phyloP scores from a whole-genome alignment of 2,113 vertebrate genomes.

The Dasyornis broadbenti region DNA sequence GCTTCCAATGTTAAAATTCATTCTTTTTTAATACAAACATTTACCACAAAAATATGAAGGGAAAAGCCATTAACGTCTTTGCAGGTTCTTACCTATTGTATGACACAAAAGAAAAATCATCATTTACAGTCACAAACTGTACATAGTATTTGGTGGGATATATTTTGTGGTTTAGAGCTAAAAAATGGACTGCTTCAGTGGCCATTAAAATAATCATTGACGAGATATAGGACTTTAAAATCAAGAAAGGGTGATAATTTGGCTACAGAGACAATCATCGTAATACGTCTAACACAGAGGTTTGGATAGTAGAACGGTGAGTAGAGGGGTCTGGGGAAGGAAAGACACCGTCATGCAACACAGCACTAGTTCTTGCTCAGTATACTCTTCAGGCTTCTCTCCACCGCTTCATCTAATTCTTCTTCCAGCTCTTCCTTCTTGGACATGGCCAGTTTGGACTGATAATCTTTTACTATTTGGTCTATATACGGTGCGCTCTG shows the following conservation, averaged over 20 bases:
- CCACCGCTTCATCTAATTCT: constrained; percentile 95
- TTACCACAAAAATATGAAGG: constrained; percentile 76
- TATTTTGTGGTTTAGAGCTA: constrained; percentile 67
- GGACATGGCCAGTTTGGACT: constrained; percentile 99
- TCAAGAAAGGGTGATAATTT: constrained; percentile 66
- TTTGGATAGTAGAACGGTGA: constrained; percentile 47
- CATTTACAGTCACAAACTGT: constrained; percentile 88
- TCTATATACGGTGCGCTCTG: constrained; percentile 98
- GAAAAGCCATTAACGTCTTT: constrained; percentile 76
- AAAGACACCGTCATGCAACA: constrained; percentile 71
- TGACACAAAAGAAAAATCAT: constrained; percentile 76
- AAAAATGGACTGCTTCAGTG: constrained; percentile 70
- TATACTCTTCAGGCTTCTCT: constrained; percentile 93
- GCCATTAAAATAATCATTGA: constrained; percentile 72
- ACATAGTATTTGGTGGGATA: constrained; percentile 70
- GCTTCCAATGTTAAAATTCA: constrained; percentile 69
- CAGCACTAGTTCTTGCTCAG: constrained; percentile 84
- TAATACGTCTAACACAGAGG: constrained; percentile 53
- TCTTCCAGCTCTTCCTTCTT: constrained; percentile 99
- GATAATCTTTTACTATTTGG: constrained; percentile 96
- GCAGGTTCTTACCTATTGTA: constrained; percentile 76
- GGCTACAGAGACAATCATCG: constrained; percentile 76
- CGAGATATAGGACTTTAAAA: constrained; percentile 70
- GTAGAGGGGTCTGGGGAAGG: constrained; percentile 29
- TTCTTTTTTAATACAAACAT: constrained; percentile 68